Evolutionary conservation across 2,888 invertebrate species (phyloP).

Genomic region (Drosophila neonasuta): DNA sequence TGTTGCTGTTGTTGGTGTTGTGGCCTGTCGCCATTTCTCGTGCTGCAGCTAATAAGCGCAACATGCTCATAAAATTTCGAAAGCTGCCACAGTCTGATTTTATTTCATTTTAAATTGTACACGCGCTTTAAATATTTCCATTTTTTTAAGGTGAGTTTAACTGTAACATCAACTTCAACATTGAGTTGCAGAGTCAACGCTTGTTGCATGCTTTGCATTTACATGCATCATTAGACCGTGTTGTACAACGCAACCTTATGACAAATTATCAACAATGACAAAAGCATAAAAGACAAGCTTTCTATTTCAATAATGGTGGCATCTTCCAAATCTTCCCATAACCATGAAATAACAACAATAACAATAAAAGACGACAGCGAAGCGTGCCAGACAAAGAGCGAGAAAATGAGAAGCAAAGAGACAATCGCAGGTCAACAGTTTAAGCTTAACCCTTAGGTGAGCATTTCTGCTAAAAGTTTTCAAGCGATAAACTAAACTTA

Average conservation of each 20-base stretch:
- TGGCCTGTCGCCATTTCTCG: constrained; percentile 77
- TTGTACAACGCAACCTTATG: constrained; percentile 58
- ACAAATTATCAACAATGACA: constrained; percentile 66
- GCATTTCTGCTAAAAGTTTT: not conserved
- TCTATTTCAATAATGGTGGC: constrained; percentile 65
- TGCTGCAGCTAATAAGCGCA: constrained; percentile 69
- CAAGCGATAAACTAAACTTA: not conserved
- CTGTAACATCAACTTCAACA: constrained; percentile 11
- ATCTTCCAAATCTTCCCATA: constrained; percentile 30
- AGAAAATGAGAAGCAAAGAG: constrained; percentile 3
- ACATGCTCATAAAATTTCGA: constrained; percentile 77
- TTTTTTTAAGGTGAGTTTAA: constrained; percentile 10
- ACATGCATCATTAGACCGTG: constrained; percentile 71
- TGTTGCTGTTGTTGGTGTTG: constrained; percentile 45
- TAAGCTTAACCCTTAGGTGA: constrained; percentile 51
- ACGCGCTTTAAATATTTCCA: constrained; percentile 56
- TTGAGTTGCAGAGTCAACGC: constrained; percentile 15
- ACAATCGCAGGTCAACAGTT: constrained; percentile 18
- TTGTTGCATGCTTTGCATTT: constrained; percentile 59
- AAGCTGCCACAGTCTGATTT: constrained; percentile 68
- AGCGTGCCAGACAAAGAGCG: constrained; percentile 45
- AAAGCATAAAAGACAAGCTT: constrained; percentile 61
- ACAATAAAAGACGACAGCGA: constrained; percentile 25
- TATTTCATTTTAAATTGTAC: constrained; percentile 70
- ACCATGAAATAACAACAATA: constrained; percentile 41